Base-by-base conservation (phyloP, 2,797 vertebrate genomes). In the Poeciliopsis turneri region DNA sequence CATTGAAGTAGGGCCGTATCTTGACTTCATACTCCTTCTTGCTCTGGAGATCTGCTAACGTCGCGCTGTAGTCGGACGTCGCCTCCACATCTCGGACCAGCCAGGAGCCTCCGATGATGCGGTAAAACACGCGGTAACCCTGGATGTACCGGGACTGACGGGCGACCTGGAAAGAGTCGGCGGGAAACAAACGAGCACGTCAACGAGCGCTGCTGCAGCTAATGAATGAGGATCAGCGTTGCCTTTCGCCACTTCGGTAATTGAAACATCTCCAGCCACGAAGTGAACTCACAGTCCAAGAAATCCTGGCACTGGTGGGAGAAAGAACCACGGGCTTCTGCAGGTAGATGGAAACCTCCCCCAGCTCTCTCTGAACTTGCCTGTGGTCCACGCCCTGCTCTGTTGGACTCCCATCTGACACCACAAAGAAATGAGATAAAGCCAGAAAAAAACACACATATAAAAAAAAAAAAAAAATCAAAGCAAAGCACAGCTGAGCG, bases 121-220 rank as follows among this genome's bases (percentile, higher is more conserved):
- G 96, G 93, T 97, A 98, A 91, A 97, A 96, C 82, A 99, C 92
- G n/a, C 95, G 95, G 92, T 96, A 99, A 55, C 97, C 98, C 89
- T 97, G 96, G 41, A 99, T 80, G 66, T 96, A 96, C 55, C 94
- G 95, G 0, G 96, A 93, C 18, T 94, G 97, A 68, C 85, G 96
- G 30, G 96, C 95, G 74, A 98, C 96, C 98, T 99, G 88, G 76
- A 80, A 53, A 81, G 81, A 23, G 33, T 73, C 61, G 66, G 33
- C 36, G 74, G 46, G 51, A 83, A 49, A 82, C 55, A 28, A 57
- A 46, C 15, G 79, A 47, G 76, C 18, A 61, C 18, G 28, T 16
- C 75, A 45, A 71, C 72, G 53, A 72, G 68, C 81, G 80, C 49
- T 74, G 87, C 79, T 84, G 69, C 77, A 86, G 84, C 76, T 80